Base-by-base conservation (phyloP, 2,888 invertebrate species). In the Ctenicera cuprea region DNA sequence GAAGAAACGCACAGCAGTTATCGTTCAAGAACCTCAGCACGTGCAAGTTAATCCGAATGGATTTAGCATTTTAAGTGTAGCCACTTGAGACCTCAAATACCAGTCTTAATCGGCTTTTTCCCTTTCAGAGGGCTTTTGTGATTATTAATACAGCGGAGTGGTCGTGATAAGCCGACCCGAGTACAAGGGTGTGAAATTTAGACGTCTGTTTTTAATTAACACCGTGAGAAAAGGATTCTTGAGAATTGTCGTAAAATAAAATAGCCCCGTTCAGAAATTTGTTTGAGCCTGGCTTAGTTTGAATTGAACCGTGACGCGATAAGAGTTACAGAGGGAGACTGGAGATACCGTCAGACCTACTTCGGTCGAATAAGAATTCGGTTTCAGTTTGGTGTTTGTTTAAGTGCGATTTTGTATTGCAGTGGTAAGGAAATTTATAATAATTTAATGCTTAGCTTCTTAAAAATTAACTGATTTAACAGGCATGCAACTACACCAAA, bases 1-100 rank as follows among this genome's bases (percentile, higher is more conserved):
- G 14, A 33, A 14, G n/a, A n/a, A 54, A 5, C 1, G 12, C 7
- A n/a, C 3, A 30, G 11, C 63, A 26, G 38, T 63, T 22, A 38
- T 41, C 50, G 63, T 63, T 38, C 54, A 62, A 69, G 48, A 70
- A 70, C 63, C 70, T 43, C 54, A 22, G 33, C 70, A 70, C 70
- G 70, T 63, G 70, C 37, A 52, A 18, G 63, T 54, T 43, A 50
- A 26, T 63, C 43, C 16, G 43, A 63, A 50, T 62, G 54, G 62
- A 26, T 45, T 48, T 45, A 64, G 37, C 33, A 61, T 68, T 68
- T 67, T 45, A 59, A 68, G 68, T 50, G 61, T 33, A 70, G 50
- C 63, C 70, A 63, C 70, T 70, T 54, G 41, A 54, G 33, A 54
- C 52, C 43, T 52, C 37, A 66, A 54, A 66, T 54, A 33, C 68